Evolutionary conservation across 1,140 invertebrate genomes (phyloP), one percentile per base, ranked within the genome.

Genomic region (Oryctes rhinoceros): DNA sequence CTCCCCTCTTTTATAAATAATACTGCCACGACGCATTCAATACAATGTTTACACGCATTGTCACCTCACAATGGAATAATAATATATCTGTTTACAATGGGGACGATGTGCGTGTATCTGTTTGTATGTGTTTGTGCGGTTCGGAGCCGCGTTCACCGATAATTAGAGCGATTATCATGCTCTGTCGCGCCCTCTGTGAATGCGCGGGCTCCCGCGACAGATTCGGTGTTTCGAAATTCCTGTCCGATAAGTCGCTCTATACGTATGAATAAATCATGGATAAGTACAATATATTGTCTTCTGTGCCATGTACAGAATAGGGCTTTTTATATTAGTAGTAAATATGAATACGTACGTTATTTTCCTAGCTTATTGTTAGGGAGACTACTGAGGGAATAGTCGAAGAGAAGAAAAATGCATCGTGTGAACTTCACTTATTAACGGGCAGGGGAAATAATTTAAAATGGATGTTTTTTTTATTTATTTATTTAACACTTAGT

Each of bases 111-210:
- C 35, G 65, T 59, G 20, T 71, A 11, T 71, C n/a, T 35, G n/a
- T n/a, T 15, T 59, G 53, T 59, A 11, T 71, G 65, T 35, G n/a
- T 59, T 5, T 59, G 53, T 59, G 53, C 53, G 53, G 53, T 59
- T 59, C 53, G 65, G n/a, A 71, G 65, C 20, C 20, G 65, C 65
- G 65, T 80, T 78, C 75, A 76, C 24, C 78, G 81, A 83, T 84
- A 84, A 84, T 84, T 84, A 83, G 84, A 59, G 79, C 81, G 84
- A 84, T 84, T 84, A 83, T 83, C 76, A 83, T 82, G 82, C 83
- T 24, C 83, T 80, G 78, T 82, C 83, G 83, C 84, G 65, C 82
- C 65, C 65, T 71, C 65, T 71, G 65, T 71, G 65, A 59, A 20
- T 20, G 11, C 13, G 53, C 13, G 13, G n/a, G 35, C 65, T 71